Evolutionary conservation across 2,113 vertebrate species (phyloP), one percentile per base, ranked within the genome.

Genomic region (Probosciger aterrimus): DNA sequence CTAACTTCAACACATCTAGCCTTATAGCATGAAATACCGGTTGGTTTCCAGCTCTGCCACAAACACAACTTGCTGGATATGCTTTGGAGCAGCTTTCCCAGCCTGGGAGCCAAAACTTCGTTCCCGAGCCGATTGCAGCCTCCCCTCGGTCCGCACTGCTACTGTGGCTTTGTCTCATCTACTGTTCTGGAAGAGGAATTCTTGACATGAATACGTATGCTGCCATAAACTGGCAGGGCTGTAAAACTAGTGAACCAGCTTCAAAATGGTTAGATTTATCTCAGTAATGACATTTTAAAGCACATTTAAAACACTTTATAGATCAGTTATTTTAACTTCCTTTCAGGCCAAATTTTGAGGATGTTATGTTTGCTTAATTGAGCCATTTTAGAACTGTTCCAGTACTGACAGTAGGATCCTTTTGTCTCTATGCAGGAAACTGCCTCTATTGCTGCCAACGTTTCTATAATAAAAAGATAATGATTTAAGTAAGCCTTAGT

Each of bases 221-320:
- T 94, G 93, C 95, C 95, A 92, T 95, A 82, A 92, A 93, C 90
- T 92, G 93, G 93, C 95, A 95, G 80, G 80, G 80, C 86, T 44
- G 27, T 94, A 92, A 96, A 97, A 69, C 52, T 4, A n/a, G 39
- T 5, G 80, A 94, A 46, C 4, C 17, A 88, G 83, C 83, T 92
- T 89, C 92, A 77, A 55, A 89, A 53, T 22, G 8, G 77, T 84
- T 65, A 84, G 81, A 96, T 95, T 96, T 96, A 94, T 94, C 95
- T 35, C 31, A 85, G 86, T 91, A 97, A 94, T 93, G 95, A 96
- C 92, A 91, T 87, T 95, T 93, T 93, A 96, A 96, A 96, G 83
- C 83, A 86, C 86, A 73, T 91, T 95, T 89, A 84, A 86, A 91
- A 49, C 83, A 87, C 65, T 95, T 95, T 95, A 95, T 96, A 96